Conservation (phyloP, 2,797 vertebrate genomes). For the Kryptolebias ocellatus region DNA sequence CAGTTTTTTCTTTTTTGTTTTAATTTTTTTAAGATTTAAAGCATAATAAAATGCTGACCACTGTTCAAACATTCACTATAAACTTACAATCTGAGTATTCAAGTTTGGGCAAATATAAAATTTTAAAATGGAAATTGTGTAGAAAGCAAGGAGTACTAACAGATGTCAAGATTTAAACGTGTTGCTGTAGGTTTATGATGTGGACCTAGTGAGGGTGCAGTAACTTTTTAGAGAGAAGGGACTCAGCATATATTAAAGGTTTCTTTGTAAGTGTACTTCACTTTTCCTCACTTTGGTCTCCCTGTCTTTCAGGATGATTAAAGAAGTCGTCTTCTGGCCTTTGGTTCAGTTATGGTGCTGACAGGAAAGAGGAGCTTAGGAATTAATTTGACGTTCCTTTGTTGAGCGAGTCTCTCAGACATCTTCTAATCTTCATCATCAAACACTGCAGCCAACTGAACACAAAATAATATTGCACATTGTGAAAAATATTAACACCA, state of each 20-base stretch:
- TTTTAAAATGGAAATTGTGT: too few relatives aligned
- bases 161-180: too few relatives aligned
- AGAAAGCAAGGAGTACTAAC: too few relatives aligned
- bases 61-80: too few relatives aligned
- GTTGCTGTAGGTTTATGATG: too few relatives aligned
- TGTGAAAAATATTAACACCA: background rate
- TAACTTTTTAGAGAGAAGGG: too few relatives aligned
- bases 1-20: too few relatives aligned
- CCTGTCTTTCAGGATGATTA: constrained; percentile 80
- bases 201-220: too few relatives aligned
- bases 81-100: too few relatives aligned
- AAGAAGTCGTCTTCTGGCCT: constrained; percentile 22
- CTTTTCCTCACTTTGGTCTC: constrained; percentile 1
- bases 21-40: too few relatives aligned
- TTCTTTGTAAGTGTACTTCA: background rate
- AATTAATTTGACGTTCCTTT: constrained; percentile 36
- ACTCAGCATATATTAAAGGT: background rate
- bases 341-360: constrained; percentile 51
- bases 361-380: constrained; percentile 30
- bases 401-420: constrained; percentile 22
- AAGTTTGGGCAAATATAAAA: too few relatives aligned
- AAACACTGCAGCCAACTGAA: constrained; percentile 29
- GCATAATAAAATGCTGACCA: too few relatives aligned
- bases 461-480: constrained; percentile 21
- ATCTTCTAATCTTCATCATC: constrained; percentile 22